A percentile compares a stretch with the other conserved stretches of the same genome.
These are phyloP conservation scores for Bubalus kerabau DNA, from an alignment of 2,113 vertebrate species.

Conservation along the genomic window DNA sequence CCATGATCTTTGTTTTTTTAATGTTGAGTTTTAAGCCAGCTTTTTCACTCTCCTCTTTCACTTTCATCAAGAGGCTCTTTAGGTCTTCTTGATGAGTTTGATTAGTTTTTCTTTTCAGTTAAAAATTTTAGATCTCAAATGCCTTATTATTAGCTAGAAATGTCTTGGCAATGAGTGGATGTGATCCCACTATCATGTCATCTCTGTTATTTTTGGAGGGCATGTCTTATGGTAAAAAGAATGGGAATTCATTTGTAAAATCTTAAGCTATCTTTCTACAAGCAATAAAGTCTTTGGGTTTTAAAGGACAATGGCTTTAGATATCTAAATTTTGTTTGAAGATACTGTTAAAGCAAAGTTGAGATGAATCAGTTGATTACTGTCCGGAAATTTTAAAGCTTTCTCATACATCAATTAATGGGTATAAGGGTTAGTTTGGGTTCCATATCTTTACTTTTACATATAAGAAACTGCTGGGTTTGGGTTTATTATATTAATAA, in stretches of 20 bases:
- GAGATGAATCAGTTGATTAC: neutral
- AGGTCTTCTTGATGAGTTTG: neutral
- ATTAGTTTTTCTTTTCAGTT: neutral
- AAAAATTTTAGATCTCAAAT: neutral
- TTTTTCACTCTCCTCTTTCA: neutral
- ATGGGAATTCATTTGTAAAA: neutral
- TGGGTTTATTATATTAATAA: neutral
- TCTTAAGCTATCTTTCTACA: neutral
- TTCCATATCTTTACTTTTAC: neutral
- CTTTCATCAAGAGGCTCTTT: neutral
- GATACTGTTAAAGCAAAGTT: neutral
- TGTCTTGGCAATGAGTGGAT: neutral
- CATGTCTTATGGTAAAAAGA: neutral
- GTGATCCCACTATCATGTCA: neutral
- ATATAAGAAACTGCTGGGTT: neutral
- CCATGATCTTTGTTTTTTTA: neutral
- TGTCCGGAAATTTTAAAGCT: neutral
- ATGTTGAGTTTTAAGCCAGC: neutral
- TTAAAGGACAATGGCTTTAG: neutral
- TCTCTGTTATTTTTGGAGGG: neutral
- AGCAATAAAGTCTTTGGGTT: neutral
- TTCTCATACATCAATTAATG: neutral
- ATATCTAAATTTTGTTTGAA: neutral
- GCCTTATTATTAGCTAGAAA: neutral
- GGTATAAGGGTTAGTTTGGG: neutral